phyloP scores from a whole-genome alignment of 2,113 vertebrate species.

The Polyodon spathula region DNA sequence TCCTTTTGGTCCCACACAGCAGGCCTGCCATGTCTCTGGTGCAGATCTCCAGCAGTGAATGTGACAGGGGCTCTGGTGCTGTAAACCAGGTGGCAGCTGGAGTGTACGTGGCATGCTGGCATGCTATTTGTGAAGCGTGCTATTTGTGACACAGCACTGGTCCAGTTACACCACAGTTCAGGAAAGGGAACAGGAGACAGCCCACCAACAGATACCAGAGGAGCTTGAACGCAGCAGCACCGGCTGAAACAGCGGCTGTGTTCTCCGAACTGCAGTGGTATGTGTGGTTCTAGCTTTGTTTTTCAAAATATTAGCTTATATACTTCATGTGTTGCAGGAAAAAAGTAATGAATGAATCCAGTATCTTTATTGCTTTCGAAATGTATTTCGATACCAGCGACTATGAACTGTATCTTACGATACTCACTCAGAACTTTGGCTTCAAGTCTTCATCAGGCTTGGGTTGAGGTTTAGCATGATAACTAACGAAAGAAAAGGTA shows the following conservation, averaged over 20 bases:
- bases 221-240: background rate
- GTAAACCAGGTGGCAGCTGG: slow-evolving; percentile 24
- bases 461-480: too few relatives aligned
- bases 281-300: background rate
- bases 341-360: too few relatives aligned
- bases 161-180: slow-evolving; percentile 45
- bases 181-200: background rate
- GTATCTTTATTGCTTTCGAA: too few relatives aligned
- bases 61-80: slow-evolving; percentile 1
- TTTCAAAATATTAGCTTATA: too few relatives aligned
- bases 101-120: slow-evolving; percentile 37
- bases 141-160: slow-evolving; percentile 55
- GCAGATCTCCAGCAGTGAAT: background rate
- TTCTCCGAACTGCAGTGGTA: background rate
- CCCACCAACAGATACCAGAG: background rate
- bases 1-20: slow-evolving; percentile 70
- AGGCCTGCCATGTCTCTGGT: slow-evolving; percentile 61
- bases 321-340: too few relatives aligned
- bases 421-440: too few relatives aligned
- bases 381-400: too few relatives aligned
- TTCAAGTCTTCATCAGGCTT: too few relatives aligned
- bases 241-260: too few relatives aligned
- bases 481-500: too few relatives aligned
- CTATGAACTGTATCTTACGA: too few relatives aligned
- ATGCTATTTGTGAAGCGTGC: slow-evolving; percentile 44